Conservation (phyloP, 2,113 vertebrate genomes). For the human region DNA sequence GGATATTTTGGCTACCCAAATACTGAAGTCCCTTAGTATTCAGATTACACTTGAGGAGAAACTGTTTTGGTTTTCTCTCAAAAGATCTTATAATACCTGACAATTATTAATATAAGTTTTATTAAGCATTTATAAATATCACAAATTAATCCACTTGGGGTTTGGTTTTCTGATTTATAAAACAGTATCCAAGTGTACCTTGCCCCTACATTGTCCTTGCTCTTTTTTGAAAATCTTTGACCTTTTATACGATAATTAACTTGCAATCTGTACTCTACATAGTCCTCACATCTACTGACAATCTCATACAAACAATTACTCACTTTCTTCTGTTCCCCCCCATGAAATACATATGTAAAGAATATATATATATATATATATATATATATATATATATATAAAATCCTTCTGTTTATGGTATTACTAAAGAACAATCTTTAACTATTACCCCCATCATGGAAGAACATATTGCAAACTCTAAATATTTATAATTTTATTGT, state of each 20-base stretch:
- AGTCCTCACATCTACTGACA: not conserved
- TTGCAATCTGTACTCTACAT: not conserved
- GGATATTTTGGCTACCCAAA: not conserved
- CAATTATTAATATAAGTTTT: not conserved
- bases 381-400: not conserved
- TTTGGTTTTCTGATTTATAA: not conserved
- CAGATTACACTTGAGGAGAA: not conserved
- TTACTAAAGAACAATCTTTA: not conserved
- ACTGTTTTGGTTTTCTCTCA: not conserved
- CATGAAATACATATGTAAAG: too few relatives aligned
- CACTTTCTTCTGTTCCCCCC: not conserved
- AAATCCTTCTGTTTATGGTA: not conserved
- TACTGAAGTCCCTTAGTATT: not conserved
- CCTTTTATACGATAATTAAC: not conserved
- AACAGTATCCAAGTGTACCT: not conserved
- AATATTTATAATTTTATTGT: not conserved
- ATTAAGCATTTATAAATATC: not conserved
- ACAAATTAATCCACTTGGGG: not conserved
- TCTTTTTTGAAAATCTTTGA: not conserved
- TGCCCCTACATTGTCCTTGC: not conserved
- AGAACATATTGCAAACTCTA: not conserved
- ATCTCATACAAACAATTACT: not conserved
- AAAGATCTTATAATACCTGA: not conserved
- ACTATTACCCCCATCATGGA: not conserved
- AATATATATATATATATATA: too few relatives aligned